These are phyloP conservation scores for Drosophila tristis DNA, from an alignment of 1,140 invertebrate species.

Conservation along the genomic window DNA sequence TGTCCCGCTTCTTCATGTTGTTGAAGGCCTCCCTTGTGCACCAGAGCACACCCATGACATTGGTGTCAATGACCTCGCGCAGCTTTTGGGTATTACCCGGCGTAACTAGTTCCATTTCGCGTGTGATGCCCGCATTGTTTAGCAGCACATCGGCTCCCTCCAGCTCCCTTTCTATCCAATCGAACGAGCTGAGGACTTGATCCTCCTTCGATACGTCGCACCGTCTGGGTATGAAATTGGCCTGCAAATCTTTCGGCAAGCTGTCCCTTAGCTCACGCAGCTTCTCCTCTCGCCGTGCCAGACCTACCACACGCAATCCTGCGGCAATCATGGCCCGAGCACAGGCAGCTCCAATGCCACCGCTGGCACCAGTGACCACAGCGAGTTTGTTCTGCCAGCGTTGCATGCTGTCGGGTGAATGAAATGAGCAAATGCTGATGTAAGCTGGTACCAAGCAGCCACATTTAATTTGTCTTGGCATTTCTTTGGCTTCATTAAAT, in stretches of 20 bases:
- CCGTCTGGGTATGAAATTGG: constrained; percentile 84
- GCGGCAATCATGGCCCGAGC: constrained; percentile 84
- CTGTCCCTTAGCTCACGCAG: constrained; percentile 85
- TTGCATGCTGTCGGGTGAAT: constrained; percentile 58
- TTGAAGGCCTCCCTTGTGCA: constrained; percentile 88
- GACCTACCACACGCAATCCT: constrained; percentile 88
- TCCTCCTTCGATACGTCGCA: constrained; percentile 89
- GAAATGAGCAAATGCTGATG: neutral
- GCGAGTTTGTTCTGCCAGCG: constrained; percentile 83
- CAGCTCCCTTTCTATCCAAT: constrained; percentile 87
- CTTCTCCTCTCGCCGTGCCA: constrained; percentile 87
- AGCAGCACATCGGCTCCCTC: constrained; percentile 89
- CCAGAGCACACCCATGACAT: constrained; percentile 88
- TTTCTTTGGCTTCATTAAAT: no score
- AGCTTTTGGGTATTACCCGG: constrained; percentile 84
- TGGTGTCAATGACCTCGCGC: constrained; percentile 87
- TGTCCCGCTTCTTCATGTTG: constrained; percentile 87
- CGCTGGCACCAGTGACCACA: constrained; percentile 84
- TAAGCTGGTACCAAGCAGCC: neutral
- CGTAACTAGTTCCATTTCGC: constrained; percentile 85
- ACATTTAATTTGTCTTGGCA: no score
- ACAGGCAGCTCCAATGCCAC: constrained; percentile 86
- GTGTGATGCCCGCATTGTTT: constrained; percentile 89
- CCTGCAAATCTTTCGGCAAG: constrained; percentile 61
- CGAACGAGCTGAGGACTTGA: constrained; percentile 88